Conservation (phyloP, 2,113 vertebrate species). For the Austrofundulus limnaeus region DNA sequence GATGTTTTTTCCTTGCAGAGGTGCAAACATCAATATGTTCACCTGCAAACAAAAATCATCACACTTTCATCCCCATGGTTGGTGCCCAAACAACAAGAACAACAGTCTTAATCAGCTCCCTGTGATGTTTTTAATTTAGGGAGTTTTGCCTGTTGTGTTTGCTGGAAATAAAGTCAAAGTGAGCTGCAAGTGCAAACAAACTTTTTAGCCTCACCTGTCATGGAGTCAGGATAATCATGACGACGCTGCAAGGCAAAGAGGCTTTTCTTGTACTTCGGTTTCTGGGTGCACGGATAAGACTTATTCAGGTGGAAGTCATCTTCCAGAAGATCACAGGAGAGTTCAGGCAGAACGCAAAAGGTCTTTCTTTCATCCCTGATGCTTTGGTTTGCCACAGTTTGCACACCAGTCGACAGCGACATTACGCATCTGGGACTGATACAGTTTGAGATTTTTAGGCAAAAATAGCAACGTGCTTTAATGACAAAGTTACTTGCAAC, state of each 20-base stretch:
- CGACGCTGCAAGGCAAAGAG: slow-evolving; percentile 68
- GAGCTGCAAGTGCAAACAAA: background rate
- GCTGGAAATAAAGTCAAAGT: no score
- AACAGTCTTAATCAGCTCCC: no score
- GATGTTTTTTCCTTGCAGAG: slow-evolving; percentile 74
- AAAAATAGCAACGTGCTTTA: background rate
- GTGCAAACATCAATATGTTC: slow-evolving; percentile 75
- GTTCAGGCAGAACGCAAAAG: slow-evolving; percentile 54
- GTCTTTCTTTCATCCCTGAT: slow-evolving; percentile 47
- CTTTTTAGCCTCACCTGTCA: slow-evolving; percentile 72
- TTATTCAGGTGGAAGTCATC: slow-evolving; percentile 71
- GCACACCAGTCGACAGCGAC: slow-evolving; percentile 54
- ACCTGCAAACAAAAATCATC: slow-evolving; percentile 59
- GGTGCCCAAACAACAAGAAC: no score
- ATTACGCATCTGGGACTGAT: slow-evolving; percentile 38
- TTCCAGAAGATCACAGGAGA: slow-evolving; percentile 30
- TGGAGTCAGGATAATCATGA: slow-evolving; percentile 61
- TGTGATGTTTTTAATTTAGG: no score
- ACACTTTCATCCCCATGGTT: no score
- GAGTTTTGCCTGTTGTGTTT: no score
- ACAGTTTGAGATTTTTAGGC: background rate
- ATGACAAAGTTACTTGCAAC: background rate
- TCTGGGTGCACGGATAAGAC: slow-evolving; percentile 68
- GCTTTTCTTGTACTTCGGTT: slow-evolving; percentile 59
- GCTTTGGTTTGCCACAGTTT: slow-evolving; percentile 6